Base-by-base conservation (phyloP, 92 coral and sea anemone species). In the Bergia puertoricense region DNA sequence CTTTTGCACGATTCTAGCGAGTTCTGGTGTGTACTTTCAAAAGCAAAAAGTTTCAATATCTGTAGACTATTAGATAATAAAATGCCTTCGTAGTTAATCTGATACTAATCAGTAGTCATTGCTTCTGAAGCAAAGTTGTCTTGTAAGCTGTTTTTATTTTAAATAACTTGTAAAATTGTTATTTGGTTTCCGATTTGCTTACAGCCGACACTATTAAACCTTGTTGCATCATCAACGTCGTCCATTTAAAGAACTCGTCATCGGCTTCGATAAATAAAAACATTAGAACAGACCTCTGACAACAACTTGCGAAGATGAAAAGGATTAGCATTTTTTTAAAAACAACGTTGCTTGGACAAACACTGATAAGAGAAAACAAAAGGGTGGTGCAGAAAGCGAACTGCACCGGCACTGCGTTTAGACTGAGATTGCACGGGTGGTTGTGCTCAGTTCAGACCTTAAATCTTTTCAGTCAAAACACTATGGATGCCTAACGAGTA, bases 231-330 rank as follows among this genome's bases (percentile, higher is more conserved):
- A 54, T 10, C 59, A 23, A 16, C 30, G 5, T 20, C n/a, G 69
- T 18, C 30, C 7, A 5, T 16, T 23, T 7, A 62, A 62, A 18
- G 69, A 23, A 18, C 30, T 62, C 5, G 13, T 1, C 2, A 20
- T 62, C n/a, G 48, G 54, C 80, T n/a, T 10, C 44, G 51, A 76
- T 42, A 15, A 76, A 8, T 76, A 40, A 15, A 38, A 22, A 8
- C 1, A 36, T 73, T 38, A 73, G 40, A 23, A 7, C 1, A 39
- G 7, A 6, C 37, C 43, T 74, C 43, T 38, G 30, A 74, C 48
- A 74, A 74, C 14, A 74, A 6, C 43, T 39, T 39, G 79, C 79
- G 50, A 75, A 75, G 51, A 75, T 75, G n/a, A 75, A 75, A 75
- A 18, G 22, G 44, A 39, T 39, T 75, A 62, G 69, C 30, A 62